These are phyloP conservation scores for Cyclophora albipunctata DNA, from an alignment of 2,888 invertebrate genomes.

Conservation along the genomic window DNA sequence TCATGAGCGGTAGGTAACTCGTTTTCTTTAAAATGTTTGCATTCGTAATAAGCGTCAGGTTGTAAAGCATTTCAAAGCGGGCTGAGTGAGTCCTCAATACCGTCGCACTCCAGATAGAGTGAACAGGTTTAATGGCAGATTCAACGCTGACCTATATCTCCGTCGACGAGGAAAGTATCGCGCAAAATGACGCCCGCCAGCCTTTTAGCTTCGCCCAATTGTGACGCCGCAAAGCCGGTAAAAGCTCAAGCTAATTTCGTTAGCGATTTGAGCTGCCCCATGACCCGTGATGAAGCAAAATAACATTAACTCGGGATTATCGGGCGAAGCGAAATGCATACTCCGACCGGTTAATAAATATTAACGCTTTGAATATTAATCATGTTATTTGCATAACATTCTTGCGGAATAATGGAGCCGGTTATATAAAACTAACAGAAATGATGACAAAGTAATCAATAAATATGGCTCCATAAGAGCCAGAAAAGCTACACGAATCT, in stretches of 20 bases:
- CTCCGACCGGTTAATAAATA: too few relatives aligned
- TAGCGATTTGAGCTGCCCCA: conserved; percentile 26
- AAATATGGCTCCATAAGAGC: too few relatives aligned
- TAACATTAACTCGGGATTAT: conserved; percentile 19
- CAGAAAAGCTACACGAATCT: background rate
- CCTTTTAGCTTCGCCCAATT: conserved; percentile 39
- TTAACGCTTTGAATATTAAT: too few relatives aligned
- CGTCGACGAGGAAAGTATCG: conserved; percentile 35
- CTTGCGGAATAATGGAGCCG: too few relatives aligned
- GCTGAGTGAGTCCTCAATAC: too few relatives aligned
- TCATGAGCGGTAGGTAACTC: too few relatives aligned
- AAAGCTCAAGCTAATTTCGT: conserved; percentile 37
- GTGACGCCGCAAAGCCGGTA: conserved; percentile 32
- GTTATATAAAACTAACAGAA: too few relatives aligned
- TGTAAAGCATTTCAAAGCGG: too few relatives aligned
- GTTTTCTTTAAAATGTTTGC: too few relatives aligned
- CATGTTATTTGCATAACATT: too few relatives aligned
- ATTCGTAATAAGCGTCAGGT: too few relatives aligned
- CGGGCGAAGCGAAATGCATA: conserved; percentile 4
- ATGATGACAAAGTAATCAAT: too few relatives aligned
- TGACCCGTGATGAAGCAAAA: conserved; percentile 28
- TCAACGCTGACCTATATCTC: conserved; percentile 43
- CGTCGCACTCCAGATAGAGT: conserved; percentile 27
- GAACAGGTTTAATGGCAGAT: conserved; percentile 29
- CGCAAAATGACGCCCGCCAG: conserved; percentile 34